Evolutionary conservation across 2,113 vertebrate species (phyloP).

Genomic region (Podilymbus podiceps): DNA sequence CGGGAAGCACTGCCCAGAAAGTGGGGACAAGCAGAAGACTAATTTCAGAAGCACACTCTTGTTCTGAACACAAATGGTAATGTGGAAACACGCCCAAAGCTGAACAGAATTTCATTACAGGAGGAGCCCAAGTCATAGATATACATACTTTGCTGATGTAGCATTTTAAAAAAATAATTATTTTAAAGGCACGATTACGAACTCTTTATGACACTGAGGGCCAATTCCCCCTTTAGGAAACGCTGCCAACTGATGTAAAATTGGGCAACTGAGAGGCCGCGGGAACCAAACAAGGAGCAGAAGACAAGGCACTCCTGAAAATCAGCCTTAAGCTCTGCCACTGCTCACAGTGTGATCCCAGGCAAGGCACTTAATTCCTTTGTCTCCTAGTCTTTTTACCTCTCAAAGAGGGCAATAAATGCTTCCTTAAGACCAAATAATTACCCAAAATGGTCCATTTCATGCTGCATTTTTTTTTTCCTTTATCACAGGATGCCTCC

Average conservation of each 20-base stretch:
- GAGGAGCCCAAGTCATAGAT: background rate
- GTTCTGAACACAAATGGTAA: background rate
- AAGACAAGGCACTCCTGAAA: background rate
- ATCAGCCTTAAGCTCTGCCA: background rate
- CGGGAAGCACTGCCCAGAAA: background rate
- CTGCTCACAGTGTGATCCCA: background rate
- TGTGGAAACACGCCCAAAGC: background rate
- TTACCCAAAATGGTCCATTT: background rate
- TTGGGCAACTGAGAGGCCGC: background rate
- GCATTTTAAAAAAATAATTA: background rate
- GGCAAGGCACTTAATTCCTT: background rate
- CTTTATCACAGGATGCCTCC: background rate
- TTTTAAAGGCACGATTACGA: background rate
- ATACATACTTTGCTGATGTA: background rate
- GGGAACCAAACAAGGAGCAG: background rate
- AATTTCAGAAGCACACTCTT: background rate
- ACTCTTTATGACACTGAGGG: background rate
- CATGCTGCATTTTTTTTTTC: fast-evolving
- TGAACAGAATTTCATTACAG: background rate
- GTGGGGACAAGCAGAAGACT: background rate
- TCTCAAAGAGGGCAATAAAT: background rate
- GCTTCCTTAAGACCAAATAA: background rate
- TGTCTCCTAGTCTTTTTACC: background rate
- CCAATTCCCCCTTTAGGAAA: background rate
- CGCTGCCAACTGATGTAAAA: background rate